Evolutionary conservation across 2,888 invertebrate genomes (phyloP).

Genomic region (Stegophylla sp.): DNA sequence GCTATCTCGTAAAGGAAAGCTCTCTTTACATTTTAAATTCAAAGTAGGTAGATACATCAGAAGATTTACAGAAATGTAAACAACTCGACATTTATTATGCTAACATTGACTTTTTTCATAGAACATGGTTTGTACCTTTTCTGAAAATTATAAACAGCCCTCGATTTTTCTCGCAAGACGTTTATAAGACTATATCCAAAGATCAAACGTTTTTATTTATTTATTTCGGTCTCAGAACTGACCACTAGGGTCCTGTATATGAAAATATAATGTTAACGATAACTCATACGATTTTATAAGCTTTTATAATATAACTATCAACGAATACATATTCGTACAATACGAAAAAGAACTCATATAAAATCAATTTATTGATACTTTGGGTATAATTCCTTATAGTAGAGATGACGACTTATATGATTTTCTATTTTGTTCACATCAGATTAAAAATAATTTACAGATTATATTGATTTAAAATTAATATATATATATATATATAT

Average conservation of each 20-base stretch:
- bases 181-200: not conserved
- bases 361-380: too few species aligned
- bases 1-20: not conserved
- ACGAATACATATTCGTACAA: too few species aligned
- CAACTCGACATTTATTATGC: slow-evolving; percentile 19
- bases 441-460: too few species aligned
- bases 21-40: not conserved
- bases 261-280: not conserved
- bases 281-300: not conserved
- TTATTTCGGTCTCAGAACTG: not conserved
- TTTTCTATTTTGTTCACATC: too few species aligned
- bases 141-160: slow-evolving; percentile 2
- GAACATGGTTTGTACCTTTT: not conserved
- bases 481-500: too few species aligned
- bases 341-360: too few species aligned
- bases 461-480: too few species aligned
- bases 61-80: slow-evolving; percentile 31
- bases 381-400: too few species aligned
- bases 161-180: not conserved
- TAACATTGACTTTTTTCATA: slow-evolving; percentile 6
- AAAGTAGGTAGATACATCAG: not conserved
- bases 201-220: not conserved
- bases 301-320: too few species aligned
- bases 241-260: not conserved
- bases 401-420: too few species aligned